Evolutionary conservation across 1,140 invertebrate species (phyloP).

Genomic region (Magallana ariakensis): DNA sequence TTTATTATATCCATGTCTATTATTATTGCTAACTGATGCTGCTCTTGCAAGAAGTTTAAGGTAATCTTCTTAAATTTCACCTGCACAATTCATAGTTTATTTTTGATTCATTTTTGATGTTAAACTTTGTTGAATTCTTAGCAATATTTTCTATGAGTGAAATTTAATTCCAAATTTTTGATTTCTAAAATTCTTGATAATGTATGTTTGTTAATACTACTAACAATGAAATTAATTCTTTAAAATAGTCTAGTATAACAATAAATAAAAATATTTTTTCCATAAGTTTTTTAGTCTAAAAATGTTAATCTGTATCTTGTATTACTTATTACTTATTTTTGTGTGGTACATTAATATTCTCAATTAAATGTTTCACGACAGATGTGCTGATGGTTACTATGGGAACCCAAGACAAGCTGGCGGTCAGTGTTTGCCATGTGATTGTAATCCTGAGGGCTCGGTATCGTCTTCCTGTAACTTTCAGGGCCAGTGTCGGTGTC

Average conservation of each 20-base stretch:
- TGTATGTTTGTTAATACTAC: too few species aligned
- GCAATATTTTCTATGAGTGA: too few species aligned
- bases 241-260: too few species aligned
- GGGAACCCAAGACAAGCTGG: constrained; percentile 90
- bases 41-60: neutral
- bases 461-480: constrained; percentile 84
- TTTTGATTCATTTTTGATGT: neutral
- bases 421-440: constrained; percentile 64
- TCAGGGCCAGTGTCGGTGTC: constrained; percentile 83
- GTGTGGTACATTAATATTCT: too few species aligned
- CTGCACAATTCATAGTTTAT: neutral
- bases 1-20: neutral
- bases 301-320: too few species aligned
- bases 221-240: too few species aligned
- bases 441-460: constrained; percentile 86
- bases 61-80: neutral
- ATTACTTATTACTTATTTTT: too few species aligned
- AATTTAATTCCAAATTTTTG: too few species aligned
- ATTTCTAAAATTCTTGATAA: too few species aligned
- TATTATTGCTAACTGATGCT: neutral
- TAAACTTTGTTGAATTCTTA: neutral
- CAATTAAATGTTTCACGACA: constrained; percentile 64
- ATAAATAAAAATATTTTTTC: too few species aligned
- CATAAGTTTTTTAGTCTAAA: too few species aligned
- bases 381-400: constrained; percentile 96